Evolutionary conservation across 92 coral and sea anemone genomes (phyloP).

Genomic region (Bergia sp.): DNA sequence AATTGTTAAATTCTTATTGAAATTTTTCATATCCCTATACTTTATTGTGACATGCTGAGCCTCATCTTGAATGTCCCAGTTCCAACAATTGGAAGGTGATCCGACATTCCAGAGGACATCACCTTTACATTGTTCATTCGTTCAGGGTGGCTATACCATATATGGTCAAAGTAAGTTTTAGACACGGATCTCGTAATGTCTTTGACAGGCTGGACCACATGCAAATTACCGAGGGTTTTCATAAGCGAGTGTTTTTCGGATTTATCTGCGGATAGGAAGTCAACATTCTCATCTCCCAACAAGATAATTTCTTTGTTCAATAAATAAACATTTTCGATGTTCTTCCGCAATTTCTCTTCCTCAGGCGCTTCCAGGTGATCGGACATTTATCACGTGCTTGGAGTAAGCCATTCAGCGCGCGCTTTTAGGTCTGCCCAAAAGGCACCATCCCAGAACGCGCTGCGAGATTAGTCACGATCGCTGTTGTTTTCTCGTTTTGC

Average conservation of each 20-base stretch:
- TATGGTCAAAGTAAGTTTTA: constrained; percentile 61
- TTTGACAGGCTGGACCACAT: constrained; percentile 52
- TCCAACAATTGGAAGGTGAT: constrained; percentile 53
- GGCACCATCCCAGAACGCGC: no score
- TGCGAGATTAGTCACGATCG: no score
- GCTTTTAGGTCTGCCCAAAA: no score
- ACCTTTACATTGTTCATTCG: constrained; percentile 39
- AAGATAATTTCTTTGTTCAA: constrained; percentile 43
- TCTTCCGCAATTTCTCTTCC: constrained; percentile 41
- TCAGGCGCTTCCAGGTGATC: no score
- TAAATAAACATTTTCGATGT: constrained; percentile 53
- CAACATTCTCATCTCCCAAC: constrained; percentile 47
- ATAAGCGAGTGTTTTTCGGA: constrained; percentile 39
- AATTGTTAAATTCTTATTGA: no score
- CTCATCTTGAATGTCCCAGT: constrained; percentile 16
- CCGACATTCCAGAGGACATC: constrained; percentile 53
- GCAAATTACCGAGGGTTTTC: constrained; percentile 46
- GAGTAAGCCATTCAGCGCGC: no score
- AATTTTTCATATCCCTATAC: no score
- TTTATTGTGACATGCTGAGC: no score
- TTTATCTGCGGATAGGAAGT: constrained; percentile 41
- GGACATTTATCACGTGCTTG: no score
- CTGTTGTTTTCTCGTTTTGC: no score
- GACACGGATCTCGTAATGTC: constrained; percentile 55
- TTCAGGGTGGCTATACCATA: constrained; percentile 64